Base-by-base conservation (phyloP, 1,140 invertebrate genomes). In the Euwallacea fornicatus region DNA sequence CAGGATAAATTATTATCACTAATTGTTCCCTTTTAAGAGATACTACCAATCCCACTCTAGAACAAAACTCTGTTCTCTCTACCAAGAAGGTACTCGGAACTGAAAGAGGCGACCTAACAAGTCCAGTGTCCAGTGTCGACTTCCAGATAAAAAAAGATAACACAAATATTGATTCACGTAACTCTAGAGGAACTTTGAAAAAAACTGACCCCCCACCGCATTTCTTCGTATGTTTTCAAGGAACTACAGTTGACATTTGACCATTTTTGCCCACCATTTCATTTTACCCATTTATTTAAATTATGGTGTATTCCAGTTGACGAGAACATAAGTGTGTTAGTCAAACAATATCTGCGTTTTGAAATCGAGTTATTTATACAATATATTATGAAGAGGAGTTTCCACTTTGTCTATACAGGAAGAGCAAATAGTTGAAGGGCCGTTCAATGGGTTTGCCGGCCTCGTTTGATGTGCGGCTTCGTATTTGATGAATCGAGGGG, bases 351-450 rank as follows among this genome's bases (percentile, higher is more conserved):
- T 41, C 11, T 47, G 21, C 44, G 42, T 61, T 61, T 61, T 61
- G 7, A 61, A 61, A 61, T 61, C 59, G 61, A 47, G 16, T 11
- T 46, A 50, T 63, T 63, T 50, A 50, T 47, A 41, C 21, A 50
- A 63, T 15, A 63, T 16, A 16, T 47, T 63, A 63, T 16, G 13
- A 63, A 47, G 21, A 42, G 59, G 55, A 58, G 59, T 43, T 61
- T 61, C 21, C 11, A 61, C 59, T 43, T 61, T 61, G 61, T 21
- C 44, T 63, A 63, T 63, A 63, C 61, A 63, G 61, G 61, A 63
- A 63, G 61, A 63, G 61, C 61, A 63, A 63, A 63, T 47, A 63
- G 44, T 50, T 63, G 43, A 63, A 63, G 61, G 61, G 61, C 21
- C 44, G 43, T 63, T 50, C 7, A 47, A 50, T 46, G 13, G 44